A percentile compares a stretch with the other conserved stretches of the same genome.
Evolutionary conservation across 2,888 invertebrate species (phyloP).

Genomic region (Linhomoeus sp.): DNA sequence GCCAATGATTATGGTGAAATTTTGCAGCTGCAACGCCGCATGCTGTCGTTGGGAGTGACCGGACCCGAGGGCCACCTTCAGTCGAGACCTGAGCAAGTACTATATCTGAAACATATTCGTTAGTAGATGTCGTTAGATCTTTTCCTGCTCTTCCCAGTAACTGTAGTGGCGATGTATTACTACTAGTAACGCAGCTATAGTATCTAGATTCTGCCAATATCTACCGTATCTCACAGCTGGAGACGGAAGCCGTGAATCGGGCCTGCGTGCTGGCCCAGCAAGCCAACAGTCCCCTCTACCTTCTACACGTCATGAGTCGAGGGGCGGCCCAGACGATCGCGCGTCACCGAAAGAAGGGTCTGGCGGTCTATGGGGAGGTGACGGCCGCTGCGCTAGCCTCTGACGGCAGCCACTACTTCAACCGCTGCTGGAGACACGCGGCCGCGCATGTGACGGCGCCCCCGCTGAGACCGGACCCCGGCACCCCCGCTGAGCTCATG

Average conservation of each 20-base stretch:
- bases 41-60: constrained; percentile 63
- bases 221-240: no score
- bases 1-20: background rate
- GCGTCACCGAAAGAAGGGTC: constrained; percentile 35
- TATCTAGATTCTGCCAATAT: no score
- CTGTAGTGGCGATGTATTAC: no score
- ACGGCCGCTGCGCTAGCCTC: constrained; percentile 54
- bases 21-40: constrained; percentile 55
- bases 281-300: constrained; percentile 65
- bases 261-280: constrained; percentile 63
- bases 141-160: no score
- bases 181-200: no score
- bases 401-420: constrained; percentile 56
- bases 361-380: constrained; percentile 3
- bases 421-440: constrained; percentile 70
- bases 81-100: constrained; percentile 67
- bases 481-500: constrained; percentile 57
- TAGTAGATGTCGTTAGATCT: no score
- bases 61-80: constrained; percentile 86
- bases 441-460: constrained; percentile 83
- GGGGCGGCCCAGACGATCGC: constrained; percentile 53
- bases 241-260: constrained; percentile 78
- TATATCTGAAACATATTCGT: no score
- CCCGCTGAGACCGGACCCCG: constrained; percentile 67
- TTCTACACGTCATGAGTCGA: constrained; percentile 84